Conservation (phyloP, 2,888 invertebrate genomes). For the Eristalis tenax region DNA sequence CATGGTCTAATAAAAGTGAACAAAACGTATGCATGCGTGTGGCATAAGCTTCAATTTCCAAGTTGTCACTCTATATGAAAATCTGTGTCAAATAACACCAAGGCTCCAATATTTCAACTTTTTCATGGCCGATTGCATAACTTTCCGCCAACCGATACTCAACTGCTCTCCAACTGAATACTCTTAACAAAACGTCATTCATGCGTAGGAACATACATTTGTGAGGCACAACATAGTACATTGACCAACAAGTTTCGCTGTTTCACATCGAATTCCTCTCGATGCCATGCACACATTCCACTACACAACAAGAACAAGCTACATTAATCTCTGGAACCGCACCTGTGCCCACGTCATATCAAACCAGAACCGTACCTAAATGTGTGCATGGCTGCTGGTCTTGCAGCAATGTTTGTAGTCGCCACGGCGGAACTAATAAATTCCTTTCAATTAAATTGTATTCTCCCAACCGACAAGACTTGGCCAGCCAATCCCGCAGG, state of each 20-base stretch:
- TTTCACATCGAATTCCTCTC: conserved; percentile 34
- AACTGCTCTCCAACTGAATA: too few species aligned
- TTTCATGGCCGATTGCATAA: too few species aligned
- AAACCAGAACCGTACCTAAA: conserved; percentile 10
- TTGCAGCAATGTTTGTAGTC: conserved; percentile 26
- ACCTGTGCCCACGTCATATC: conserved; percentile 63
- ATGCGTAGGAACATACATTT: neutral
- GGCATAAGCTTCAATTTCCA: too few species aligned
- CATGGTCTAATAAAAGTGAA: too few species aligned
- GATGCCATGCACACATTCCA: conserved; percentile 31
- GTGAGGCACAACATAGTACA: neutral
- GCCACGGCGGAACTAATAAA: conserved; percentile 66
- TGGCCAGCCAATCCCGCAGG: conserved; percentile 38
- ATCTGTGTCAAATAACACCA: too few species aligned
- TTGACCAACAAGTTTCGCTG: neutral
- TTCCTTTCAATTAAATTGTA: conserved; percentile 68
- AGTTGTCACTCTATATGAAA: too few species aligned
- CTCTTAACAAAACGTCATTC: neutral
- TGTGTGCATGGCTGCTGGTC: neutral
- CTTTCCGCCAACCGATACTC: too few species aligned
- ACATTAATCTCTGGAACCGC: conserved; percentile 61
- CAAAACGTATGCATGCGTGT: too few species aligned
- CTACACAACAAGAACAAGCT: conserved; percentile 43
- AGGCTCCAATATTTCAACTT: too few species aligned
- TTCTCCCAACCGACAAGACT: conserved; percentile 31